These are phyloP conservation scores for Simalia tracyae DNA, from an alignment of 2,797 vertebrate genomes.

Conservation along the genomic window DNA sequence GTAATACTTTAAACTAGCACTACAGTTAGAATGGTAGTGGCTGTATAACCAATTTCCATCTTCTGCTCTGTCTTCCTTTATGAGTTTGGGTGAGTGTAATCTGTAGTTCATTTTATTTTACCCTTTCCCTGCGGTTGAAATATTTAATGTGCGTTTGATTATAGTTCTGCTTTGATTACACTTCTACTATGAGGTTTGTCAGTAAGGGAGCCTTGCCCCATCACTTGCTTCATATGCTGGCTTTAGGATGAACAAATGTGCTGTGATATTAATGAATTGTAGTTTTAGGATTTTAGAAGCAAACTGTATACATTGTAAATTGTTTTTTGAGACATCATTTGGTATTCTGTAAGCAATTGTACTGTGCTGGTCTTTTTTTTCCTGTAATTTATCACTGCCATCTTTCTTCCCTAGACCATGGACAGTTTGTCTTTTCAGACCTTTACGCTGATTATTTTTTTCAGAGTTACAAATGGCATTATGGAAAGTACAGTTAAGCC, in stretches of 20 bases:
- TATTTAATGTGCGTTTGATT: neutral
- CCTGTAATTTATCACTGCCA: neutral
- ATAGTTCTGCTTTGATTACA: neutral
- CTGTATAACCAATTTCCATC: neutral
- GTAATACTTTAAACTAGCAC: conserved; percentile 31
- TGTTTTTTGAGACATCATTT: neutral
- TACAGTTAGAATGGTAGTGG: neutral
- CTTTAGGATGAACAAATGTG: neutral
- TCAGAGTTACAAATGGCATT: neutral
- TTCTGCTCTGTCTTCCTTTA: neutral
- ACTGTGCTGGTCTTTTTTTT: neutral
- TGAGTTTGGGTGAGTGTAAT: neutral
- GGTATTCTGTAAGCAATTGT: neutral
- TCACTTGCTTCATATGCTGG: neutral
- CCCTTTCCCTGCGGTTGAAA: neutral
- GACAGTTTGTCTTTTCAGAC: neutral
- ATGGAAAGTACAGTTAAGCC: neutral
- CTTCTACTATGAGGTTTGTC: neutral
- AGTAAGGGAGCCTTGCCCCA: neutral
- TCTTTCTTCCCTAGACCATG: neutral
- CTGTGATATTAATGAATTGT: neutral
- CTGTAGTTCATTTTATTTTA: neutral
- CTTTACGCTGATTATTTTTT: neutral
- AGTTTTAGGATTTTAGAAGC: neutral
- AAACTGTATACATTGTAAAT: neutral